Evolutionary conservation across 2,797 vertebrate genomes (phyloP), one percentile per base, ranked within the genome.

Genomic region (Xerus rutilus): DNA sequence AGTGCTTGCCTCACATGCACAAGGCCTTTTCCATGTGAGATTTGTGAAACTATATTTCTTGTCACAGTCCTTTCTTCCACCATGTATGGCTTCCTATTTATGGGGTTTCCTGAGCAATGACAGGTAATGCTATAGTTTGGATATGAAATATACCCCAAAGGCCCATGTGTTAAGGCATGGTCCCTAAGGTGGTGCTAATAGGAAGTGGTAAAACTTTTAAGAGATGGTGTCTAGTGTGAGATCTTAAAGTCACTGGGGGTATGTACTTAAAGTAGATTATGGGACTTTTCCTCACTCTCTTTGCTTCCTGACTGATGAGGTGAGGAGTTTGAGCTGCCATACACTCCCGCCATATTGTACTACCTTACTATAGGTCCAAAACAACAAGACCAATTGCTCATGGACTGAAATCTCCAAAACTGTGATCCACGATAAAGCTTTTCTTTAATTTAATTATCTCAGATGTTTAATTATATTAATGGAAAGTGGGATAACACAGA

Each of bases 341-440:
- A 13, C 20, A 13, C 11, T 1, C 11, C 49, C 5, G 3, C 49
- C 32, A 23, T 30, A 9, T 12, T 12, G 3, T 14, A 3, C 49
- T 35, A 49, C 76, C 17, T 57, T 6, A 12, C 20, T 52, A 7
- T 7, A 57, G 11, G n/a, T 5, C 32, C 11, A 57, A 23, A 11
- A 23, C 59, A 62, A 62, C 25, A 23, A 62, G 59, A 62, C 23
- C 23, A 11, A 62, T 25, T 62, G 59, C 25, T 62, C 59, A 25
- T 62, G 23, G 21, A 20, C 65, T n/a, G 65, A 69, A 69, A 69
- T n/a, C 14, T 69, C 65, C 65, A 69, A 69, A n/a, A 8, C 67
- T 39, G n/a, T 39, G n/a, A 20, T 15, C n/a, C 67, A 18, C 15
- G 39, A 39, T 32, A 35, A 70, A 18, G 15, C n/a, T 70, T 18